Conservation (phyloP, 2,113 vertebrate species). For the Poeciliopsis occidentalis region DNA sequence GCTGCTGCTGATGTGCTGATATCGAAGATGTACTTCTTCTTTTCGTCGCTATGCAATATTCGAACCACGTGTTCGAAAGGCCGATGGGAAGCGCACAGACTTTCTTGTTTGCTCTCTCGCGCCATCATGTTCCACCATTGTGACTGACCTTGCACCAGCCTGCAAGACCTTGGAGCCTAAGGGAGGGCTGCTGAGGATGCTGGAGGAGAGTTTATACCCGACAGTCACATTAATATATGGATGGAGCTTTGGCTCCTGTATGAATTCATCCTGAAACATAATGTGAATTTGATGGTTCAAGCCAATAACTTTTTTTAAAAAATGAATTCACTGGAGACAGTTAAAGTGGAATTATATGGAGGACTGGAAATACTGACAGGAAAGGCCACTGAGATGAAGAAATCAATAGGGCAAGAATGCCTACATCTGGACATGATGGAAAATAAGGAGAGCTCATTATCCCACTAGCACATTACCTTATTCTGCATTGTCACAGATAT, state of each 20-base stretch:
- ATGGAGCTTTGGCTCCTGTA: neutral
- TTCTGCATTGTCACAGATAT: constrained; percentile 21
- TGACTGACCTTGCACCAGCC: constrained; percentile 73
- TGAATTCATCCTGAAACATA: constrained; percentile 1
- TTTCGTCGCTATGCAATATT: constrained; percentile 23
- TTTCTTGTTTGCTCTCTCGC: constrained; percentile 13
- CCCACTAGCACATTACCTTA: constrained; percentile 43
- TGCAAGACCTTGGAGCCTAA: constrained; percentile 62
- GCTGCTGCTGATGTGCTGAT: constrained; percentile 35
- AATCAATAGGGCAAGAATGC: constrained; percentile 66
- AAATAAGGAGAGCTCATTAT: constrained; percentile 65
- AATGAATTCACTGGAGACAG: constrained; percentile 5
- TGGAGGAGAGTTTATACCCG: constrained; percentile 31
- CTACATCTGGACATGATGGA: constrained; percentile 69
- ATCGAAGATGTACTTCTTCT: constrained; percentile 44
- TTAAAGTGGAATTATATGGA: constrained; percentile 56
- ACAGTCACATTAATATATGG: constrained; percentile 36
- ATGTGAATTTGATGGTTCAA: neutral
- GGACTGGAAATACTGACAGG: constrained; percentile 57
- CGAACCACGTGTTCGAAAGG: constrained; percentile 41
- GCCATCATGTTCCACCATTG: constrained; percentile 38
- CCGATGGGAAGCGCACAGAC: constrained; percentile 15
- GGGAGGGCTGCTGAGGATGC: constrained; percentile 56
- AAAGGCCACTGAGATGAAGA: constrained; percentile 57
- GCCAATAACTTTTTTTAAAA: neutral